These are phyloP conservation scores for Argyrosomus japonicus DNA, from an alignment of 2,113 vertebrate genomes.

Conservation along the genomic window DNA sequence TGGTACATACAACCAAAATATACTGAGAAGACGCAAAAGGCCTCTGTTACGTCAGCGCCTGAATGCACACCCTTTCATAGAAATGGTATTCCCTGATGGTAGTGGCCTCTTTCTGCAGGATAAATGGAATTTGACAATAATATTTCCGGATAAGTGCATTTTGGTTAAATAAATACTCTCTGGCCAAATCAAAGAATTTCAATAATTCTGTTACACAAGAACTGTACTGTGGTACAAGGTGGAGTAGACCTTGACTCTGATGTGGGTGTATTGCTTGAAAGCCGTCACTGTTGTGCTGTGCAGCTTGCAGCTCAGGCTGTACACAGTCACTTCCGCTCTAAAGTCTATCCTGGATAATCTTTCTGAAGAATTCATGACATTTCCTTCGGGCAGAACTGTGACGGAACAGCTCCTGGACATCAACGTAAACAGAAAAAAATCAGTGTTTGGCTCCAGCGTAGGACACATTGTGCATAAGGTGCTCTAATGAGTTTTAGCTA, in stretches of 20 bases:
- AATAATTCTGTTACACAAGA: background rate
- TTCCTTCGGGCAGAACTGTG: slow-evolving; percentile 24
- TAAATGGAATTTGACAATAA: background rate
- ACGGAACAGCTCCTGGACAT: background rate
- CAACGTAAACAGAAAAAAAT: background rate
- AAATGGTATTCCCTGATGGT: too few relatives aligned
- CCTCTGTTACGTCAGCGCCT: background rate
- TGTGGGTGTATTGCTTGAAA: background rate
- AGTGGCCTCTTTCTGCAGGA: background rate
- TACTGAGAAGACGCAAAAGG: background rate
- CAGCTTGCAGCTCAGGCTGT: slow-evolving; percentile 5
- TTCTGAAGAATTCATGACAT: slow-evolving; percentile 25
- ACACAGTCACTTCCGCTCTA: slow-evolving; percentile 8
- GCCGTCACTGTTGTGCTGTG: slow-evolving; percentile 4
- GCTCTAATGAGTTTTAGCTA: background rate
- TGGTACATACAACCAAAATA: background rate
- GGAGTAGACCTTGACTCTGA: background rate
- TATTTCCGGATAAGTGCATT: background rate
- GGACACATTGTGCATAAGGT: background rate
- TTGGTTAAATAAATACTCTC: background rate
- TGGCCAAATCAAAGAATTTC: background rate
- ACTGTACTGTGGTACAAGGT: background rate
- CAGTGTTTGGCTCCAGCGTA: background rate
- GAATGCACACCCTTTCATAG: too few relatives aligned
- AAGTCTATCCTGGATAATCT: slow-evolving; percentile 37